phyloP scores from a whole-genome alignment of 2,888 invertebrate species.

The Pherbina coryleti region DNA sequence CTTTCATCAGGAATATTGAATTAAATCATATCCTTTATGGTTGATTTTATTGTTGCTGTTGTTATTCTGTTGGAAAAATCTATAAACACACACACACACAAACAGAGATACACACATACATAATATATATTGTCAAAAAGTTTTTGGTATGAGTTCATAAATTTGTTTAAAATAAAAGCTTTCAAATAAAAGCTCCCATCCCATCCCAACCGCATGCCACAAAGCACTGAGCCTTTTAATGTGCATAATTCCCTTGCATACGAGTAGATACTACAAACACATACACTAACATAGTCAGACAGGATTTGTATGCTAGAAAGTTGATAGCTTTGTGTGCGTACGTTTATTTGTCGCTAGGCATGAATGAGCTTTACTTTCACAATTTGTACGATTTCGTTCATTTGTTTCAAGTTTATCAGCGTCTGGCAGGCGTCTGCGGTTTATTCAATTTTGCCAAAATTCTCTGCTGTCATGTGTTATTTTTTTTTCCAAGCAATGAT shows the following conservation, averaged over 20 bases:
- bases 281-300: background rate
- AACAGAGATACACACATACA: background rate
- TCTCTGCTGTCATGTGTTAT: background rate
- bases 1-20: slow-evolving; percentile 50
- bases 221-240: slow-evolving; percentile 1
- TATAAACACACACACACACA: background rate
- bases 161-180: slow-evolving; percentile 19
- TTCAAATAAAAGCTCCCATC: background rate
- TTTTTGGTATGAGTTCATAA: slow-evolving; percentile 16
- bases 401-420: slow-evolving; percentile 60
- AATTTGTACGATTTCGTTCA: slow-evolving; percentile 52
- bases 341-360: background rate
- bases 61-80: background rate
- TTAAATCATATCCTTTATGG: slow-evolving; percentile 43
- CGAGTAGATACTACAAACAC: background rate
- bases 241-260: slow-evolving; percentile 7
- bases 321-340: slow-evolving; percentile 2
- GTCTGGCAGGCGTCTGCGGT: slow-evolving; percentile 58
- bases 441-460: slow-evolving; percentile 38
- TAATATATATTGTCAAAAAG: slow-evolving; percentile 16
- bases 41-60: background rate
- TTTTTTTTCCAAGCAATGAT: background rate
- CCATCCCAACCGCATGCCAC: background rate
- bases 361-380: slow-evolving; percentile 11
- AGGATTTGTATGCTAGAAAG: slow-evolving; percentile 10